Conservation (phyloP, 2,113 vertebrate species). For the Rhinogobius similis region DNA sequence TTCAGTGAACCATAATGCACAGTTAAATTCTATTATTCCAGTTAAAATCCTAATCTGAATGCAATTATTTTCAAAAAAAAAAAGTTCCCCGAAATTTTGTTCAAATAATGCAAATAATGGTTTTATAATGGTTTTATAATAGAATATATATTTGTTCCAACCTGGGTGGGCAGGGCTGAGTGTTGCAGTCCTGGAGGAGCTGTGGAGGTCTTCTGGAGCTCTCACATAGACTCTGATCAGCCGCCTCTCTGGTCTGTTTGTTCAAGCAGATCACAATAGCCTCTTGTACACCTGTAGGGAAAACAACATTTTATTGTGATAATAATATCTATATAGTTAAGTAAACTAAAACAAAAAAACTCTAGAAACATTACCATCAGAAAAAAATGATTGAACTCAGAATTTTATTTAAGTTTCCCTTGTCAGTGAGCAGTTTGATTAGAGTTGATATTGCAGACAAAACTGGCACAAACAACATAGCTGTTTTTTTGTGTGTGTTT, state of each 20-base stretch:
- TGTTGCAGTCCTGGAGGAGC: constrained; percentile 86
- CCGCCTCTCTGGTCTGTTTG: constrained; percentile 87
- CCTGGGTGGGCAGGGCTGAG: constrained; percentile 90
- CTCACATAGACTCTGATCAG: constrained; percentile 82
- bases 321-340: no score
- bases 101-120: no score
- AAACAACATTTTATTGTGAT: not conserved
- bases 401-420: no score
- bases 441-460: no score
- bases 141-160: constrained; percentile 53
- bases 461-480: no score
- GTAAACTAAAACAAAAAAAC: no score
- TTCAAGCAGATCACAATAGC: constrained; percentile 93
- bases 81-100: no score
- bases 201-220: constrained; percentile 84
- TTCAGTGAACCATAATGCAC: constrained; percentile 6
- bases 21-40: not conserved
- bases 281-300: constrained; percentile 87
- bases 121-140: constrained; percentile 18
- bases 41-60: constrained; percentile 14
- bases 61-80: no score
- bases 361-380: no score
- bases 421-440: no score
- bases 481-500: no score
- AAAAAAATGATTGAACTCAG: no score